These are phyloP conservation scores for Falcaria lacertinaria DNA, from an alignment of 2,888 invertebrate genomes.

Conservation along the genomic window DNA sequence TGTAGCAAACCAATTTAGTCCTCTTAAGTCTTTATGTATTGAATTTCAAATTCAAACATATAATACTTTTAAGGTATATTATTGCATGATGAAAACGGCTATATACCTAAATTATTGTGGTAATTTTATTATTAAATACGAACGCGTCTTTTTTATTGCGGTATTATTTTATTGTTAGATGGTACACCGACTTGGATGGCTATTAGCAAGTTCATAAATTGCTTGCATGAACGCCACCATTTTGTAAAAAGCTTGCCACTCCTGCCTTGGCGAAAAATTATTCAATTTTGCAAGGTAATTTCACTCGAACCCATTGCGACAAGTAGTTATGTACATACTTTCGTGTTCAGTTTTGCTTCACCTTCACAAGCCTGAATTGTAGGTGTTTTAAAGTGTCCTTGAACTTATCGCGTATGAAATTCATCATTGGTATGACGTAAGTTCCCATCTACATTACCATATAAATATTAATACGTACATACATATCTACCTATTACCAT, in stretches of 20 bases:
- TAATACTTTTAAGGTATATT: no score
- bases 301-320: slow-evolving; percentile 19
- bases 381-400: slow-evolving; percentile 12
- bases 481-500: neutral
- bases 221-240: slow-evolving; percentile 6
- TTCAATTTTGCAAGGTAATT: slow-evolving; percentile 11
- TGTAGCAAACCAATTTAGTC: no score
- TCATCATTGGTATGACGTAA: neutral
- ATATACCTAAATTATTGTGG: no score
- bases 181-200: no score
- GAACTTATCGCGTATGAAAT: neutral
- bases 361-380: slow-evolving; percentile 24
- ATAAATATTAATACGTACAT: neutral
- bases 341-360: slow-evolving; percentile 19
- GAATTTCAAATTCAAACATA: no score
- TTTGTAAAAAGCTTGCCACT: slow-evolving; percentile 1
- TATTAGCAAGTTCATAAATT: no score
- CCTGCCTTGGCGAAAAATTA: slow-evolving; percentile 1
- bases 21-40: no score
- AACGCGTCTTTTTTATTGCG: no score
- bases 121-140: no score
- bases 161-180: no score
- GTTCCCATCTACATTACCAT: neutral
- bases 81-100: no score
- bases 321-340: slow-evolving; percentile 22